Evolutionary conservation across 2,797 vertebrate genomes (phyloP).

Genomic region (Falco rusticolus): DNA sequence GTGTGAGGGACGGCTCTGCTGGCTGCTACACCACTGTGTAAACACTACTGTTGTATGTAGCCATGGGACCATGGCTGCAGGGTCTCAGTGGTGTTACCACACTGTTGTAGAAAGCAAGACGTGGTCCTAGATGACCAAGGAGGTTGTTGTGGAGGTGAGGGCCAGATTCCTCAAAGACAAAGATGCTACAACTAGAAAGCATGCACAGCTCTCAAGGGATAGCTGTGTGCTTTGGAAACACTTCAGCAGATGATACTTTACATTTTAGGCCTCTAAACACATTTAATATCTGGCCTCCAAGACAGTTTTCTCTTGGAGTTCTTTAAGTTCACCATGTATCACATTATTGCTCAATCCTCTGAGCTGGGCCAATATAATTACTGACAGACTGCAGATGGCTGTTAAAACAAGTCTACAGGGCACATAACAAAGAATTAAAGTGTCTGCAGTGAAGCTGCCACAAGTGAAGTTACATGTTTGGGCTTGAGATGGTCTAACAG

Average conservation of each 20-base stretch:
- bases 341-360: not conserved
- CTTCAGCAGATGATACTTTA: not conserved
- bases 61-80: not conserved
- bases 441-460: not conserved
- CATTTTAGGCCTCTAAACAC: not conserved
- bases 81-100: not conserved
- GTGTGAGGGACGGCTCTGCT: not conserved
- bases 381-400: not conserved
- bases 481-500: not conserved
- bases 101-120: not conserved
- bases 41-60: not conserved
- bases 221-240: not conserved
- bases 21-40: not conserved
- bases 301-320: not conserved
- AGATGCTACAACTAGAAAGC: not conserved
- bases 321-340: not conserved
- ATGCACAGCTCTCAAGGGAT: not conserved
- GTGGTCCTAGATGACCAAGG: not conserved
- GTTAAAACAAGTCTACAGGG: constrained; percentile 2
- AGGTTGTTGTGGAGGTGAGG: not conserved
- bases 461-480: not conserved
- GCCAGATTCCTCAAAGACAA: not conserved
- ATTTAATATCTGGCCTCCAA: not conserved
- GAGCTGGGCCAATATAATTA: not conserved
- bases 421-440: not conserved